Conservation (phyloP, 1,140 invertebrate species). For the Condylostylus longicornis region DNA sequence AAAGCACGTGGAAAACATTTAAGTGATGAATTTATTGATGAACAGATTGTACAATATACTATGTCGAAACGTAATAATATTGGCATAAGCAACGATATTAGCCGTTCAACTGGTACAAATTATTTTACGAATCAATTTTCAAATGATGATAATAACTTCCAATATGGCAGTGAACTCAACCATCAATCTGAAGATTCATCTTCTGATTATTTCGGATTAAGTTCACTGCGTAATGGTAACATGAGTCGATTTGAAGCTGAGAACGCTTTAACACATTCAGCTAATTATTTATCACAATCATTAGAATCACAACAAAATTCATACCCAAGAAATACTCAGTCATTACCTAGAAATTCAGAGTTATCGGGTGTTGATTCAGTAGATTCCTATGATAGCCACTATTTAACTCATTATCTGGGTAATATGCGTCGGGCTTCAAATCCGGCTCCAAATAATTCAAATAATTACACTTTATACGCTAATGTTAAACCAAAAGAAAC, state of each 20-base stretch:
- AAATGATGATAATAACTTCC: too few relatives aligned
- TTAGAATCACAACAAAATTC: slow-evolving; percentile 19
- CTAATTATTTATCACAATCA: slow-evolving; percentile 27
- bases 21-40: slow-evolving; percentile 30
- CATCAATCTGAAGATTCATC: slow-evolving; percentile 26
- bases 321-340: slow-evolving; percentile 19
- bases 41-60: slow-evolving; percentile 25
- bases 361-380: slow-evolving; percentile 29
- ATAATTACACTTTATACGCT: slow-evolving; percentile 3
- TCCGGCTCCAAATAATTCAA: slow-evolving; percentile 5
- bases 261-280: slow-evolving; percentile 21
- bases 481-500: slow-evolving; percentile 4
- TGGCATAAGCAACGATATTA: slow-evolving; percentile 11
- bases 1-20: slow-evolving; percentile 29
- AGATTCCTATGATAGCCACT: slow-evolving; percentile 31
- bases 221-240: slow-evolving; percentile 18
- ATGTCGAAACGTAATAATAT: slow-evolving; percentile 25
- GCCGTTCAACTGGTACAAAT: too few relatives aligned
- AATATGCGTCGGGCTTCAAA: slow-evolving; percentile 13
- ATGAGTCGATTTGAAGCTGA: neutral
- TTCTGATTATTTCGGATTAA: slow-evolving; percentile 28
- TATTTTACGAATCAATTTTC: too few relatives aligned
- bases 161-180: slow-evolving; percentile 29
- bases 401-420: slow-evolving; percentile 25
- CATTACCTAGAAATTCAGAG: slow-evolving; percentile 27